Evolutionary conservation across 2,113 vertebrate genomes (phyloP).

Genomic region (Helogale parvula): DNA sequence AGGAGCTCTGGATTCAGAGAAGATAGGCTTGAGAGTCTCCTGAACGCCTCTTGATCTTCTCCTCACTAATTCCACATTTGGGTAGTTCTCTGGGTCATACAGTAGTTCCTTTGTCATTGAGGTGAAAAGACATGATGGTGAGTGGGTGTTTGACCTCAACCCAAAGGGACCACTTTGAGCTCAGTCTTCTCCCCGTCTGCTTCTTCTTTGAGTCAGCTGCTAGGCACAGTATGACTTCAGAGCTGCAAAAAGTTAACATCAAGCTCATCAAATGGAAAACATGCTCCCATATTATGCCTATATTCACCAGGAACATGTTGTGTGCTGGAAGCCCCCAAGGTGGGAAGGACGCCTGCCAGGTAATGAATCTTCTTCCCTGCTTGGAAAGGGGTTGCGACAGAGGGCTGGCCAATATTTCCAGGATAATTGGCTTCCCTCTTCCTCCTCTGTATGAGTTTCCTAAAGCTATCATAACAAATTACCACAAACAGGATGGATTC

Average conservation of each 20-base stretch:
- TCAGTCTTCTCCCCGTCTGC: neutral
- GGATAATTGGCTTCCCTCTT: neutral
- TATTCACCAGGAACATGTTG: slow-evolving; percentile 63
- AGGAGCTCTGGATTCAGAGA: neutral
- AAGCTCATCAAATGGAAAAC: slow-evolving; percentile 62
- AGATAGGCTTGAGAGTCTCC: neutral
- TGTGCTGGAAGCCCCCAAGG: slow-evolving; percentile 66
- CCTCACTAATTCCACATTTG: neutral
- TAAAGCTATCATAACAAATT: neutral
- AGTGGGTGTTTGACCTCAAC: neutral
- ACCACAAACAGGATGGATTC: neutral
- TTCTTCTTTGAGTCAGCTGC: neutral
- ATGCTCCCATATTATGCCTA: neutral
- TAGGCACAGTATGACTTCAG: fast-evolving
- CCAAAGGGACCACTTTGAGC: neutral
- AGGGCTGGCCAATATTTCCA: too few relatives aligned
- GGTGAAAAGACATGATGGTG: neutral
- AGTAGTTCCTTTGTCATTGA: neutral
- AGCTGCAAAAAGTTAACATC: slow-evolving; percentile 62
- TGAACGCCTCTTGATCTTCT: neutral
- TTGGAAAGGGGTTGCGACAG: neutral
- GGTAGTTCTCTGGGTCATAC: neutral
- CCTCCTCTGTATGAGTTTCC: neutral
- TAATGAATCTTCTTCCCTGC: slow-evolving; percentile 37
- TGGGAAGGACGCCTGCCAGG: slow-evolving; percentile 69